phyloP scores from a whole-genome alignment of 2,113 vertebrate species.

The Abramis brama region DNA sequence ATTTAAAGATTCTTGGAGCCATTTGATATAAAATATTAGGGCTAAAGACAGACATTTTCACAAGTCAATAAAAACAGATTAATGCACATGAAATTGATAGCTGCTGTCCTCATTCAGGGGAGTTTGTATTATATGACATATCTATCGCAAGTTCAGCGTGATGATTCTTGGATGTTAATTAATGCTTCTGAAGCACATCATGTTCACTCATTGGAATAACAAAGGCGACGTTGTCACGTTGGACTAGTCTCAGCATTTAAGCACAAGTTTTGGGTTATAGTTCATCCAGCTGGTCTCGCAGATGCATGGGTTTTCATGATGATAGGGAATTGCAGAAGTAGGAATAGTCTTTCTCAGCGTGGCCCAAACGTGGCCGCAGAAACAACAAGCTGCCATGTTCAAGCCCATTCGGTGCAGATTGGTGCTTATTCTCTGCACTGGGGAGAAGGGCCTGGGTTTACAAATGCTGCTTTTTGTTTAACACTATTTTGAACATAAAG shows the following conservation, averaged over 20 bases:
- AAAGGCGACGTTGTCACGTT: background rate
- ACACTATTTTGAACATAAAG: conserved; percentile 47
- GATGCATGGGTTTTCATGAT: conserved; percentile 52
- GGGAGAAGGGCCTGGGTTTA: conserved; percentile 46
- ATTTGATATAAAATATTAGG: conserved; percentile 40
- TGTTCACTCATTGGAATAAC: conserved; percentile 21
- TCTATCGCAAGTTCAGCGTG: background rate
- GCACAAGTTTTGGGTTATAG: conserved; percentile 49
- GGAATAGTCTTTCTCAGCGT: conserved; percentile 14
- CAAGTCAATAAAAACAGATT: background rate
- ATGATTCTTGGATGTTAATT: background rate
- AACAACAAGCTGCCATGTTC: conserved; percentile 24
- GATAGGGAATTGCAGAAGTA: conserved; percentile 55
- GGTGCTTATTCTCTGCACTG: conserved; percentile 51
- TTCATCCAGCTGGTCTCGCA: conserved; percentile 10
- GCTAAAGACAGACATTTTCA: conserved; percentile 7
- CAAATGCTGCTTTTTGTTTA: conserved; percentile 59
- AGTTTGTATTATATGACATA: conserved; percentile 16
- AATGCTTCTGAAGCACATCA: conserved; percentile 35
- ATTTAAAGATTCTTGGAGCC: conserved; percentile 8
- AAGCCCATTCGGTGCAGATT: conserved; percentile 38
- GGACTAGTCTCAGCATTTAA: conserved; percentile 47
- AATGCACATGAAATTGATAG: background rate
- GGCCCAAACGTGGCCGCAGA: conserved; percentile 15
- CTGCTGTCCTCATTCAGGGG: background rate